These are phyloP conservation scores for Pachymerium ferrugineum DNA, from an alignment of 2,888 invertebrate genomes.

Conservation along the genomic window DNA sequence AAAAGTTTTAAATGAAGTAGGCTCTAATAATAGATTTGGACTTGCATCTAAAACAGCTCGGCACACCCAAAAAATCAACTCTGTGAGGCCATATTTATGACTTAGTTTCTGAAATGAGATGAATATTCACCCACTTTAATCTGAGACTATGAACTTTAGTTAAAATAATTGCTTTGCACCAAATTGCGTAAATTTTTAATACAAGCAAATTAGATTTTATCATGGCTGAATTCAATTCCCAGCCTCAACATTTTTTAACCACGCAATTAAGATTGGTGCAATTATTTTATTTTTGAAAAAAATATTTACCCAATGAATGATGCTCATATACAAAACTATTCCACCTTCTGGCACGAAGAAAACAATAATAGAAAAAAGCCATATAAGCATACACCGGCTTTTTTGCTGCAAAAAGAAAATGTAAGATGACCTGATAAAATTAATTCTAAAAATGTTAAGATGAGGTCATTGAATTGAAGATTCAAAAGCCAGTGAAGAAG, in stretches of 20 bases:
- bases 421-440: slow-evolving; percentile 1
- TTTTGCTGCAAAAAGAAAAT: slow-evolving; percentile 49
- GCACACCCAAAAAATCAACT: slow-evolving; percentile 52
- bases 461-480: slow-evolving; percentile 3
- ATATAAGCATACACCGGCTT: slow-evolving; percentile 51
- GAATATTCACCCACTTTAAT: too few relatives aligned
- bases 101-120: too few relatives aligned
- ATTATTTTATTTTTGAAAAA: neutral
- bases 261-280: too few relatives aligned
- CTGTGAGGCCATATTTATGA: slow-evolving; percentile 52
- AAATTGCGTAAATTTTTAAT: too few relatives aligned
- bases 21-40: neutral
- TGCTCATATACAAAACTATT: slow-evolving; percentile 55
- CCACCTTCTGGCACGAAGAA: slow-evolving; percentile 55
- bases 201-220: too few relatives aligned
- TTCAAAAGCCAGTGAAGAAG: neutral
- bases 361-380: slow-evolving; percentile 53
- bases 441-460: neutral
- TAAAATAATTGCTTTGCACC: too few relatives aligned
- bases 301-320: slow-evolving; percentile 54
- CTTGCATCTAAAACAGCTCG: slow-evolving; percentile 44
- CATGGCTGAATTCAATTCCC: too few relatives aligned
- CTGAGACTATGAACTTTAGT: too few relatives aligned
- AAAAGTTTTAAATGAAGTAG: neutral
- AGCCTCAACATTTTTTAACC: too few relatives aligned